Conservation (phyloP, 1,140 invertebrate species). For the Bombus vancouverensis region DNA sequence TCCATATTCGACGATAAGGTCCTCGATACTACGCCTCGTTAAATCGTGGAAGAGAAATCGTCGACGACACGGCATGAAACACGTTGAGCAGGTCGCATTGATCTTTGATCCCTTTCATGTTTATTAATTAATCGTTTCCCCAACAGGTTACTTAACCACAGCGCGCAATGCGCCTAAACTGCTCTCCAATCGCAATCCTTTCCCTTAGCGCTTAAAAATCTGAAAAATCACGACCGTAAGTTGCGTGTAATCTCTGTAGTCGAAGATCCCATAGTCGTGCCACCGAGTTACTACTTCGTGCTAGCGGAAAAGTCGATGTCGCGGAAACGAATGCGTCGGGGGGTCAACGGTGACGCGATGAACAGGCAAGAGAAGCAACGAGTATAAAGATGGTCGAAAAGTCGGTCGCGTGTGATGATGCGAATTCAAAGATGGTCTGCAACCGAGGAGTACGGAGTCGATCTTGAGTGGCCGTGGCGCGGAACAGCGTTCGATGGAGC, state of each 20-base stretch:
- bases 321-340: not conserved
- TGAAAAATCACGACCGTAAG: not conserved
- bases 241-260: not conserved
- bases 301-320: not conserved
- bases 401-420: constrained; percentile 50
- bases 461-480: constrained; percentile 80
- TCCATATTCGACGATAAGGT: not conserved
- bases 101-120: constrained; percentile 35
- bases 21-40: not conserved
- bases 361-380: not conserved
- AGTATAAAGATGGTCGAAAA: constrained; percentile 33
- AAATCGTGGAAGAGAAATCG: not conserved
- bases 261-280: no score
- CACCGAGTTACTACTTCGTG: no score
- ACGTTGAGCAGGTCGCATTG: constrained; percentile 8
- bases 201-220: not conserved
- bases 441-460: constrained; percentile 70
- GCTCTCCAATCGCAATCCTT: no score
- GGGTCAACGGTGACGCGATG: no score
- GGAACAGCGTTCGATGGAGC: constrained; percentile 82
- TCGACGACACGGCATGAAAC: not conserved
- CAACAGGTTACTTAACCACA: not conserved
- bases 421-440: constrained; percentile 67
- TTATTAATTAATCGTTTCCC: constrained; percentile 19
- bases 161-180: not conserved